Evolutionary conservation across 2,113 vertebrate genomes (phyloP).

Genomic region (Cyphomyrus discorhynchus): DNA sequence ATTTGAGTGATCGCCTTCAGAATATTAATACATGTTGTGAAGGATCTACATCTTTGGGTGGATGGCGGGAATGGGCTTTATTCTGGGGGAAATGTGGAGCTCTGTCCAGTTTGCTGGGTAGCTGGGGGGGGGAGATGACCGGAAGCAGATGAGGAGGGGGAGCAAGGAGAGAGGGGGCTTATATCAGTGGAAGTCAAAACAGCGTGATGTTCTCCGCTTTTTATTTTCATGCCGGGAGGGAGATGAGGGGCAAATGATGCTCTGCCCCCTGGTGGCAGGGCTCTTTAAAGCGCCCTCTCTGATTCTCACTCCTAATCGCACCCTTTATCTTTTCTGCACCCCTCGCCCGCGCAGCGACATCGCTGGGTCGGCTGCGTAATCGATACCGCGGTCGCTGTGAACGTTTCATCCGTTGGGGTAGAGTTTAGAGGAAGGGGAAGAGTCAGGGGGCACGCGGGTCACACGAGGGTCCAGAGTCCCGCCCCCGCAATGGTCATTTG

Average conservation of each 20-base stretch:
- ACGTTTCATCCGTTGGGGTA: slow-evolving; percentile 41
- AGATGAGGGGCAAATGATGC: slow-evolving; percentile 52
- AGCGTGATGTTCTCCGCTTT: slow-evolving; percentile 22
- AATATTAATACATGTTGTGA: background rate
- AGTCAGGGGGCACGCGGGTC: background rate
- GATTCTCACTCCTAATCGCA: slow-evolving; percentile 64
- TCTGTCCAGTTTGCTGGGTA: background rate
- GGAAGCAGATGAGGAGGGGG: background rate
- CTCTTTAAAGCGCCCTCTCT: slow-evolving; percentile 62
- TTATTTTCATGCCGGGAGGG: slow-evolving; percentile 55
- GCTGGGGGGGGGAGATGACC: too few species aligned
- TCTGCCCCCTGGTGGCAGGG: slow-evolving; percentile 64
- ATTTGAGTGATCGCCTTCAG: background rate
- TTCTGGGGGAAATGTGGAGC: background rate
- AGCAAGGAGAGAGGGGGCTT: slow-evolving; percentile 41
- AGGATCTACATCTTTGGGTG: background rate
- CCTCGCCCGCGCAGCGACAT: slow-evolving; percentile 48
- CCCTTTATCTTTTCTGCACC: slow-evolving; percentile 69
- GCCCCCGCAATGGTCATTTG: background rate
- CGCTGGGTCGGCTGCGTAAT: slow-evolving; percentile 66
- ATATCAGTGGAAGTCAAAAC: slow-evolving; percentile 63
- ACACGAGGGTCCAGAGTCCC: background rate
- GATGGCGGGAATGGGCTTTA: background rate
- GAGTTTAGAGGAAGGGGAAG: slow-evolving; percentile 40
- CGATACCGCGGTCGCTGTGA: slow-evolving; percentile 68